A percentile compares a stretch with the other conserved stretches of the same genome.
phyloP scores from a whole-genome alignment of 2,888 invertebrate species.

The Poecilobothrus nobilitatus region DNA sequence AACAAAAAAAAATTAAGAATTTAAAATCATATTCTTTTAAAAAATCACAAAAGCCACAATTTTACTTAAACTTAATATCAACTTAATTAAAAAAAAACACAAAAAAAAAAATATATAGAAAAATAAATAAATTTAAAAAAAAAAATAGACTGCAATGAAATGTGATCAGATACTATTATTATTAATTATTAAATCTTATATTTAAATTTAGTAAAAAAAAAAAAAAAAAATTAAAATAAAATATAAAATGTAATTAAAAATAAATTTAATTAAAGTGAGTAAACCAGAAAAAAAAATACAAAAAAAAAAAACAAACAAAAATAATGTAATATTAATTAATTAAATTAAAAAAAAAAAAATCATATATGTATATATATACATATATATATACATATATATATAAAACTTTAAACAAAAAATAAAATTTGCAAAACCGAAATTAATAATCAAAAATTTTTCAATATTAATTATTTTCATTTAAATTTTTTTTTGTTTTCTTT shows the following conservation, averaged over 20 bases:
- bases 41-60: neutral
- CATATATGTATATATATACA: neutral
- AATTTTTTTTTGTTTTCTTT: too few relatives aligned
- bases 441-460: too few relatives aligned
- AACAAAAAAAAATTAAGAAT: neutral
- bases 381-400: too few relatives aligned
- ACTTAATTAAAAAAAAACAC: constrained; percentile 2
- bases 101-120: constrained; percentile 12
- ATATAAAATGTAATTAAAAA: constrained; percentile 17
- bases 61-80: neutral
- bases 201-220: constrained; percentile 12
- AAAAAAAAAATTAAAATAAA: constrained; percentile 14
- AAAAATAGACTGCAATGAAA: constrained; percentile 44
- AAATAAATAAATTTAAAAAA: constrained; percentile 14
- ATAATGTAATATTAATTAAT: neutral
- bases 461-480: too few relatives aligned
- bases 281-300: neutral
- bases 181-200: constrained; percentile 17
- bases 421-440: too few relatives aligned
- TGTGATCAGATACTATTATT: constrained; percentile 44
- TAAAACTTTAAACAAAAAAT: too few relatives aligned
- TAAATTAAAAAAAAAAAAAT: constrained; percentile 2
- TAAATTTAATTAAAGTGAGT: neutral
- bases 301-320: constrained; percentile 2
- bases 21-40: neutral